These are phyloP conservation scores for Botia kubotai DNA, from an alignment of 2,797 vertebrate species.

Conservation along the genomic window DNA sequence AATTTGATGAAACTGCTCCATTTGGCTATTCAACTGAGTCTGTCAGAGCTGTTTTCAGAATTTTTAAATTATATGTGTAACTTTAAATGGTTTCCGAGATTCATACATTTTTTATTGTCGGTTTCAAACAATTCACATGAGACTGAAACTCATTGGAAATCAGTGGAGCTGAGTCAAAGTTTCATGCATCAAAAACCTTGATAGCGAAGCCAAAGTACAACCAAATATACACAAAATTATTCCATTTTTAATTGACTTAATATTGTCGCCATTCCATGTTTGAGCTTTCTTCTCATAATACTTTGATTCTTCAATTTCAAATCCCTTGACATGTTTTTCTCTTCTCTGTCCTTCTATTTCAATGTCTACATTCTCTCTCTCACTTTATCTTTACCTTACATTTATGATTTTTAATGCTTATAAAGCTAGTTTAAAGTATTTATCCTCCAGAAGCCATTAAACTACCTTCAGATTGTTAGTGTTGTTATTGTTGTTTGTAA, in stretches of 20 bases:
- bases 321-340: neutral
- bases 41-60: conserved; percentile 30
- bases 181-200: conserved; percentile 7
- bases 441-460: neutral
- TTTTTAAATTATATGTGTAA: conserved; percentile 14
- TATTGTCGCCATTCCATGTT: neutral
- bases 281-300: neutral
- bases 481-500: conserved; percentile 13
- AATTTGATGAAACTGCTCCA: conserved; percentile 30
- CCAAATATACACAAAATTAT: neutral
- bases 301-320: neutral
- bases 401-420: neutral
- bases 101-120: conserved; percentile 27
- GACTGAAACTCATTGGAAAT: conserved; percentile 38
- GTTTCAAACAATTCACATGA: conserved; percentile 21
- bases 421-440: neutral
- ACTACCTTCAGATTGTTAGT: neutral
- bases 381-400: neutral
- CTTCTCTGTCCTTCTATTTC: neutral
- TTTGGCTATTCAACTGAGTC: conserved; percentile 22
- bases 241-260: conserved; percentile 22
- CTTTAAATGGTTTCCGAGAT: conserved; percentile 40
- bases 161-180: neutral
- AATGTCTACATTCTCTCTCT: neutral
- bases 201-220: neutral